Evolutionary conservation across 2,797 vertebrate genomes (phyloP).

Genomic region (Alosa sapidissima): DNA sequence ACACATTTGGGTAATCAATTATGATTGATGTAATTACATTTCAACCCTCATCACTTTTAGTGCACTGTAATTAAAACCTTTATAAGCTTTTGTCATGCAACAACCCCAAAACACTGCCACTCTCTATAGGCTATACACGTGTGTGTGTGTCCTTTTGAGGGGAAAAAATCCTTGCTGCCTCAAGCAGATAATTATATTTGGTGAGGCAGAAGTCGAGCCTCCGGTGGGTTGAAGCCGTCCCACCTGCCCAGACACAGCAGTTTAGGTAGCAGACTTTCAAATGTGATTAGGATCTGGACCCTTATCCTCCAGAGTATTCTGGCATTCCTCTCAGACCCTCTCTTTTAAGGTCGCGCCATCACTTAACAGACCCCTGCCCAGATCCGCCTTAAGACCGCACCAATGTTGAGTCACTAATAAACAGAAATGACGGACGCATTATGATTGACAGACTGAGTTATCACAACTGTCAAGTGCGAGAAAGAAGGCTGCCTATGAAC

Average conservation of each 20-base stretch:
- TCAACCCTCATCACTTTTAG: not conserved
- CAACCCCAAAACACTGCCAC: not conserved
- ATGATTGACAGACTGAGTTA: not conserved
- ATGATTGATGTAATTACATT: not conserved
- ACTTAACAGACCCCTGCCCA: not conserved
- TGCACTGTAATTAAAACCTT: too few relatives aligned
- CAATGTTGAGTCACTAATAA: not conserved
- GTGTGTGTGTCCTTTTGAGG: not conserved
- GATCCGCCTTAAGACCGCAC: not conserved
- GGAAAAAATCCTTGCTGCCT: not conserved
- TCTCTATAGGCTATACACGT: not conserved
- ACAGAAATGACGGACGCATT: not conserved
- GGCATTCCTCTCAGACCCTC: slow-evolving; percentile 8
- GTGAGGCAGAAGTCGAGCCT: not conserved
- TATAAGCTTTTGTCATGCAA: not conserved
- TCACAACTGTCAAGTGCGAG: not conserved
- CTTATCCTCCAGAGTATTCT: slow-evolving; percentile 11
- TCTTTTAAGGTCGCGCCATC: slow-evolving; percentile 6
- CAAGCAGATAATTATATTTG: slow-evolving; percentile 5
- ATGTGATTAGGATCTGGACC: slow-evolving; percentile 8
- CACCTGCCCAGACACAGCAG: slow-evolving; percentile 14
- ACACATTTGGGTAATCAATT: not conserved
- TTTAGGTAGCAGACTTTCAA: slow-evolving; percentile 7
- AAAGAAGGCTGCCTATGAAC: not conserved
- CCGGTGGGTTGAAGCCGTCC: not conserved